Conservation (phyloP, 2,797 vertebrate species). For the Antennarius maculatus region DNA sequence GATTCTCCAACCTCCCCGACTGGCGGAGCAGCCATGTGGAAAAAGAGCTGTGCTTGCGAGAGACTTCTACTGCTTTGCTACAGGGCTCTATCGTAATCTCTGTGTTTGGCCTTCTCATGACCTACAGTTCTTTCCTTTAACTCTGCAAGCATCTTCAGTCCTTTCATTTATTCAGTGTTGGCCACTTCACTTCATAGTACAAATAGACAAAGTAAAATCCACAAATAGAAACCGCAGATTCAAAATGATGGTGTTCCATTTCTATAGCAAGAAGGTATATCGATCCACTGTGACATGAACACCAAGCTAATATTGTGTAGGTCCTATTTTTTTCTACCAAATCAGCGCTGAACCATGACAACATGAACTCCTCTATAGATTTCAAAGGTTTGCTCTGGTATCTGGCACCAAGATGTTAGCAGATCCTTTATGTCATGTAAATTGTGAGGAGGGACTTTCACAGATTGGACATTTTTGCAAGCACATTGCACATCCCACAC, state of each 20-base stretch:
- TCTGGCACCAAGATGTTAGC: no score
- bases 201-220: neutral
- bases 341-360: no score
- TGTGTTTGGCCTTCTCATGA: slow-evolving; percentile 58
- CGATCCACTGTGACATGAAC: no score
- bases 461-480: no score
- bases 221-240: neutral
- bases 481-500: no score
- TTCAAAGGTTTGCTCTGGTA: no score
- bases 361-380: no score
- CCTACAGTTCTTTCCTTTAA: slow-evolving; percentile 43
- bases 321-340: no score
- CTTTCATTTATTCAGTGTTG: slow-evolving; percentile 15
- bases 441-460: no score
- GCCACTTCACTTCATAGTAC: neutral
- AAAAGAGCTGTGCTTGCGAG: slow-evolving; percentile 74
- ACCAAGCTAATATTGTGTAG: no score
- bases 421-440: no score
- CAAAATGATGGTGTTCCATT: neutral
- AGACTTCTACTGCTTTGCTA: slow-evolving; percentile 57
- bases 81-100: slow-evolving; percentile 63
- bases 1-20: slow-evolving; percentile 51
- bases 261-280: neutral
- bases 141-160: slow-evolving; percentile 32
- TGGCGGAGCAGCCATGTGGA: slow-evolving; percentile 69